Evolutionary conservation across 2,888 invertebrate species (phyloP), one percentile per base, ranked within the genome.

Genomic region (Amblyjoppa fuscipennis): DNA sequence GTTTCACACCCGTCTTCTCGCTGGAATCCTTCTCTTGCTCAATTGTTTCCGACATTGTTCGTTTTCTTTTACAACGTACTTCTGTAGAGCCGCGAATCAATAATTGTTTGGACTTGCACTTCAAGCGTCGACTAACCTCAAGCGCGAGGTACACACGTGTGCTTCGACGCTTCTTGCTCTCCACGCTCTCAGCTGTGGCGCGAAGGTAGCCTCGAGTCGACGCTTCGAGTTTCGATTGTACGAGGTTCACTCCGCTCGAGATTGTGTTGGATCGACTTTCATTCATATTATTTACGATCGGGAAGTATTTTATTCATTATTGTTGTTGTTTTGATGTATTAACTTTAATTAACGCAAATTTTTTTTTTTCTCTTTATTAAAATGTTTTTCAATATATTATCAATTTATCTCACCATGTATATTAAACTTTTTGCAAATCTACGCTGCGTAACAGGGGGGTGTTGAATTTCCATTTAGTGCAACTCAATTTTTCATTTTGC

Each of bases 1-100:
- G 94, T 84, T 95, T 96, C 75, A 94, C 94, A 76, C 95, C 94
- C 76, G 85, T 41, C 41, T n/a, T 41, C 41, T n/a, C 64, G 41
- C 45, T 16, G 16, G 16, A 13, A 2, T 41, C 31, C 49, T 64
- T 20, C 20, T 13, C 16, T 1, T 38, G 41, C 25, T 34, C 3
- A 5, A 6, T 34, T 45, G 1, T 31, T 49, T 73, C 73, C 13
- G 73, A 56, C 73, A 73, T 73, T 34, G 53, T 56, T 56, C 11
- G 25, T 56, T 31, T 51, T 69, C 13, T 31, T 16, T 45, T 16
- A 56, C n/a, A 49, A 49, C 45, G 45, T 49, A 2, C 4, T 49
- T 49, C 45, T 49, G 16, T 16, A 16, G 16, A 49, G 11, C 11
- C 11, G 11, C 41, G 11, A 41, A 16, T 49, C 45, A 49, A 49